phyloP scores from a whole-genome alignment of 1,140 invertebrate genomes.

The Drosophila funebris region DNA sequence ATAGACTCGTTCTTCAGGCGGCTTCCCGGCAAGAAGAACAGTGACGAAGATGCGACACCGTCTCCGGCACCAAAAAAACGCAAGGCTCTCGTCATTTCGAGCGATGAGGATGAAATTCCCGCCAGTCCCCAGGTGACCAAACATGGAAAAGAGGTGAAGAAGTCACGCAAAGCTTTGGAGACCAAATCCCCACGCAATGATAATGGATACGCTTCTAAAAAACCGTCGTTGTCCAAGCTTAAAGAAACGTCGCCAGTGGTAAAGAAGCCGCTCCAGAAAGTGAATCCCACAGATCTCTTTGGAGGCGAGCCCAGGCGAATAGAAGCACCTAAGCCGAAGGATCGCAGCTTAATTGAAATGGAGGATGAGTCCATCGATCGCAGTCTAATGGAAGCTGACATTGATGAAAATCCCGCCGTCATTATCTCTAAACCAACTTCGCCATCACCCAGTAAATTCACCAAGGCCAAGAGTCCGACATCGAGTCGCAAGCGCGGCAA shows the following conservation, averaged over 20 bases:
- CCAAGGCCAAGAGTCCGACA: not conserved
- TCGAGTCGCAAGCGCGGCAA: conserved; percentile 34
- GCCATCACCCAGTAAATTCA: not conserved
- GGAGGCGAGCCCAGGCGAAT: conserved; percentile 73
- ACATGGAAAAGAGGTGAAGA: conserved; percentile 41
- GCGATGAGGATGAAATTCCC: conserved; percentile 69
- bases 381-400: conserved; percentile 72
- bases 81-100: conserved; percentile 70
- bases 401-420: conserved; percentile 29
- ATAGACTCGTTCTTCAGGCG: conserved; percentile 68
- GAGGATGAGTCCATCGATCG: conserved; percentile 69
- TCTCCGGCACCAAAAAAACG: conserved; percentile 70
- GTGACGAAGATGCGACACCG: conserved; percentile 19
- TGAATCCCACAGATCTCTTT: conserved; percentile 67
- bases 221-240: conserved; percentile 61
- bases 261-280: conserved; percentile 38
- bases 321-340: conserved; percentile 61
- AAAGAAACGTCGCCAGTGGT: conserved; percentile 27
- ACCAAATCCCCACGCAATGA: conserved; percentile 2
- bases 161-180: conserved; percentile 12
- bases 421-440: conserved; percentile 5
- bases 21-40: conserved; percentile 46
- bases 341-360: conserved; percentile 51
- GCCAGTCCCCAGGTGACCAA: conserved; percentile 52
- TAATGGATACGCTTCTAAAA: conserved; percentile 41